phyloP scores from a whole-genome alignment of 2,888 invertebrate genomes.

The Oasisia sp. region DNA sequence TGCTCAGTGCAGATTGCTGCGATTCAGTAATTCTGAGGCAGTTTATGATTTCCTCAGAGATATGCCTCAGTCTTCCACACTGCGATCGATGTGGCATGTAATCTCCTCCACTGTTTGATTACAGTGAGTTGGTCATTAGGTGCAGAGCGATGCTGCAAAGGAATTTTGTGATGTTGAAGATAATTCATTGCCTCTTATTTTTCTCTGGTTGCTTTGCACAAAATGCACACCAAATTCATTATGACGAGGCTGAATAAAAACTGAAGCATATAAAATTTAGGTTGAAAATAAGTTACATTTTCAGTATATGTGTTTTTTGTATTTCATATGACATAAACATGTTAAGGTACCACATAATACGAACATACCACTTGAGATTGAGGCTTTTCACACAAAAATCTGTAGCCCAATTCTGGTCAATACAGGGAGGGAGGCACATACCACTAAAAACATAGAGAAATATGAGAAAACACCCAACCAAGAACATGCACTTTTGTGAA shows the following conservation, averaged over 20 bases:
- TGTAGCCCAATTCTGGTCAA: too few relatives aligned
- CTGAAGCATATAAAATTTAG: too few relatives aligned
- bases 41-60: constrained; percentile 13
- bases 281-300: background rate
- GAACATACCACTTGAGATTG: too few relatives aligned
- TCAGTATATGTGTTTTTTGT: background rate
- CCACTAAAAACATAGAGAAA: background rate
- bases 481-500: background rate
- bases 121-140: background rate
- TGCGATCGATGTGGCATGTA: background rate
- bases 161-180: background rate
- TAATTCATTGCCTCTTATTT: background rate
- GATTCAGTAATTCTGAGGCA: background rate
- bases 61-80: background rate
- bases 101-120: background rate
- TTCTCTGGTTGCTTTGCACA: background rate
- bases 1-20: background rate
- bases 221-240: too few relatives aligned
- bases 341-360: background rate
- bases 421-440: too few relatives aligned
- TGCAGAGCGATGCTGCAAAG: background rate
- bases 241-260: too few relatives aligned
- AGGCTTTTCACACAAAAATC: too few relatives aligned
- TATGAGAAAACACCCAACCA: background rate
- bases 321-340: background rate